Base-by-base conservation (phyloP, 23 tunicate genomes). In the Aplidium turbinatum region DNA sequence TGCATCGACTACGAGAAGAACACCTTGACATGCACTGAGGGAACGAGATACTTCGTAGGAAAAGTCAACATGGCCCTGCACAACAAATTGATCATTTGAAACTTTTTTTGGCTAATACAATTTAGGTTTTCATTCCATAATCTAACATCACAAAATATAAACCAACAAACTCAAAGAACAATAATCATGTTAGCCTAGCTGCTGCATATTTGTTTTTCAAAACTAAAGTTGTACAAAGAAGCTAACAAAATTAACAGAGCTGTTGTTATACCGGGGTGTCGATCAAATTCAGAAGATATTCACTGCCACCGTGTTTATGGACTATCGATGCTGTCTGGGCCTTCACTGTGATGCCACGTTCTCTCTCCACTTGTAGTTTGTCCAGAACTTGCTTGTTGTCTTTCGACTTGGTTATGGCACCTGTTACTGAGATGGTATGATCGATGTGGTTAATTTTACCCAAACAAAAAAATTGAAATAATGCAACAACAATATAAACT, bases 331-430 rank as follows among this genome's bases (percentile, higher is more conserved):
- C 98, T 60, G 93, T 74, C 51, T 85, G 93, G 6, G 98, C 92
- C 62, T 93, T 93, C 33, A 93, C 98, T 26, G 98, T 93, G 30
- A 93, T 93, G 9, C 98, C 98, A 19, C 98, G 67, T 40, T 93
- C 98, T 4, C 93, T 47, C 42, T 88, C 96, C 55, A 88, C 96
- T 69, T 76, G 96, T 33, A 88, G 63, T 19, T 61, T 88, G 50
- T 88, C 96, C 55, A 88, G 63, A 28, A 88, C 83, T 75, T 88
- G 96, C 52, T 88, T 81, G 53, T 81, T 88, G 47, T 76, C 78
- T 7, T 72, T 36, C 18, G 85, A 82, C 29, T 60, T 50, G 3
- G 50, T 4, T 3, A 88, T 88, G 1, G 96, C 45, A 16, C 87
- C 96, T 5, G 96, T 88, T 27, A 81, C 93, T 86, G 57, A 3